These are phyloP conservation scores for Thymelicus acteon DNA, from an alignment of 2,888 invertebrate species.

Conservation along the genomic window DNA sequence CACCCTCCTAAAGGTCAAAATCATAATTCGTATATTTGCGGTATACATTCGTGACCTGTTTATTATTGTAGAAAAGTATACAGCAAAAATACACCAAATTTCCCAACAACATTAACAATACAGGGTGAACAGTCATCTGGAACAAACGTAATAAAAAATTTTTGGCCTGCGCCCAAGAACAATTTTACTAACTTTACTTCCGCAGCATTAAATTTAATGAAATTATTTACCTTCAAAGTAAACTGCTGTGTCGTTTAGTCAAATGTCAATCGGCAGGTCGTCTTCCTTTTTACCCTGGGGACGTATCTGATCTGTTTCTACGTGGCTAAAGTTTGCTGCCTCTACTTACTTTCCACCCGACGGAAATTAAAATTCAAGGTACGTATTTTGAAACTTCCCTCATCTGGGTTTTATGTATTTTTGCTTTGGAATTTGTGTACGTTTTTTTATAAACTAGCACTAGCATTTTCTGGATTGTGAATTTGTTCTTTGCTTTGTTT, in stretches of 20 bases:
- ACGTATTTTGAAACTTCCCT: constrained; percentile 26
- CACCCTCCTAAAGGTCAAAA: too few relatives aligned
- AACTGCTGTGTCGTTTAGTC: neutral
- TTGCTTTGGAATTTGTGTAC: neutral
- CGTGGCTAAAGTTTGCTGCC: constrained; percentile 67
- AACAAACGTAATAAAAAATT: neutral
- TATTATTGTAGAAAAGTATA: too few relatives aligned
- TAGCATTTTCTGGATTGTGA: too few relatives aligned
- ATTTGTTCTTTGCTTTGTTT: too few relatives aligned
- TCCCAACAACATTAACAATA: too few relatives aligned
- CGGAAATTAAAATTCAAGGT: constrained; percentile 74
- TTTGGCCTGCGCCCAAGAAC: neutral
- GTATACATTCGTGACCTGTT: too few relatives aligned
- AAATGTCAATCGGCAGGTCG: constrained; percentile 56
- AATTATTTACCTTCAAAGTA: neutral
- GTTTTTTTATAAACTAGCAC: too few relatives aligned
- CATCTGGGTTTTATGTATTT: neutral
- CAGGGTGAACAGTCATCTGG: neutral
- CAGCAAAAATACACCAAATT: too few relatives aligned
- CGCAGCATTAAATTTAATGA: neutral
- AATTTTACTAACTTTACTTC: neutral
- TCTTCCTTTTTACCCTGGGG: constrained; percentile 60
- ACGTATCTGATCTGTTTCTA: constrained; percentile 67
- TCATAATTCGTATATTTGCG: too few relatives aligned
- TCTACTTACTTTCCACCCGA: constrained; percentile 65